Conservation (phyloP, 2,113 vertebrate genomes). For the Astur gentilis region DNA sequence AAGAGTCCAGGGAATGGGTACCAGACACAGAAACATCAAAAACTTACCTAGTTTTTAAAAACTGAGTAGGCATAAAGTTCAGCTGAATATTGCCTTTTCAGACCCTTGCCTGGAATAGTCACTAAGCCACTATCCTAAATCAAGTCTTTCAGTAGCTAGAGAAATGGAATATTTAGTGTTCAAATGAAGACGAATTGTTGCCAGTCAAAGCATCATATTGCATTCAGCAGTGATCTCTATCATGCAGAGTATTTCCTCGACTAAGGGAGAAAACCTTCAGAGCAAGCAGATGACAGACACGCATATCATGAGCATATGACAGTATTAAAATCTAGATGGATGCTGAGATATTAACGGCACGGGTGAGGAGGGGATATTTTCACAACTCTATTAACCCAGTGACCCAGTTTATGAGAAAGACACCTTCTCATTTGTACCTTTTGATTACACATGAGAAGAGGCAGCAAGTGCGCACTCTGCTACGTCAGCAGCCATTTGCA, state of each 20-base stretch:
- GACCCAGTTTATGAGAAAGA: neutral
- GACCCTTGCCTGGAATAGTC: neutral
- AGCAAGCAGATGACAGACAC: neutral
- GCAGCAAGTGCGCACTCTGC: neutral
- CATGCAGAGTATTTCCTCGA: neutral
- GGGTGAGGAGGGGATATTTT: neutral
- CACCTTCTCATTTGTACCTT: neutral
- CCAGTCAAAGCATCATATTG: conserved; percentile 4
- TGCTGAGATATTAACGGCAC: neutral
- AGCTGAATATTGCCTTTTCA: neutral
- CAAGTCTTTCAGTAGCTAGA: neutral
- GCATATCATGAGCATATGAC: neutral
- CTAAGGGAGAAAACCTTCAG: neutral
- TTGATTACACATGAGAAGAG: neutral
- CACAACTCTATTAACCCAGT: conserved; percentile 31
- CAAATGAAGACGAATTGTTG: neutral
- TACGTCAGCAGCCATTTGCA: neutral
- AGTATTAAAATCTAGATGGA: neutral
- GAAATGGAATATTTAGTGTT: conserved; percentile 14
- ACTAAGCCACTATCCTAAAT: neutral
- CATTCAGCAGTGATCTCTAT: neutral
- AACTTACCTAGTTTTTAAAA: neutral
- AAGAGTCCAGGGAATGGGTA: neutral
- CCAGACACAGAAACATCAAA: neutral
- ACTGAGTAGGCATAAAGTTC: neutral